These are phyloP conservation scores for Heliornis fulica DNA, from an alignment of 2,113 vertebrate species.

Conservation along the genomic window DNA sequence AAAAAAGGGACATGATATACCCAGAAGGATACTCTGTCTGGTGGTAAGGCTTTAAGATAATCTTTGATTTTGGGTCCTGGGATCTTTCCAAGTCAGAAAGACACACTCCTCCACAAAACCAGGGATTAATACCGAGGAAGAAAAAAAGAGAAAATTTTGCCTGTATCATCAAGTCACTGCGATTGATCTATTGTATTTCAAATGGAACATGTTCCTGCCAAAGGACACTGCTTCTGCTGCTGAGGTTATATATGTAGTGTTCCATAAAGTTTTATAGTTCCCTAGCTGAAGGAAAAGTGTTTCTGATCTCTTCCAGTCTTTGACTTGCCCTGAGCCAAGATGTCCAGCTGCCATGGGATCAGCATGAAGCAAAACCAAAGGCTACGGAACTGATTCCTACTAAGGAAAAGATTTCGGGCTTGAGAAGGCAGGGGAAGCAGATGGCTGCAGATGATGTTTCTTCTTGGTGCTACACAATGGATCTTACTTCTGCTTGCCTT, in stretches of 20 bases:
- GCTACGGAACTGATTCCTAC: not conserved
- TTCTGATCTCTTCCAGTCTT: not conserved
- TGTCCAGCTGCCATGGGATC: fast-evolving
- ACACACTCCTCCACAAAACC: not conserved
- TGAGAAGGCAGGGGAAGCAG: not conserved
- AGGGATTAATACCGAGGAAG: not conserved
- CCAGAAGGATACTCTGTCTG: not conserved
- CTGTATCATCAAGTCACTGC: not conserved
- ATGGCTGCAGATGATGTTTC: not conserved
- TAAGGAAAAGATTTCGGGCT: not conserved
- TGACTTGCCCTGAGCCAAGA: not conserved
- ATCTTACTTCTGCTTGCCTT: not conserved
- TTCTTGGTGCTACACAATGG: not conserved
- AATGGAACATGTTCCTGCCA: not conserved
- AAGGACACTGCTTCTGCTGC: not conserved
- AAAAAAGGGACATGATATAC: not conserved
- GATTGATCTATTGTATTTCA: not conserved
- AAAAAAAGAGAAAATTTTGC: not conserved
- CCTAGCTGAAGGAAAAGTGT: not conserved
- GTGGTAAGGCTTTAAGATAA: not conserved
- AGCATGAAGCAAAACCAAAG: not conserved
- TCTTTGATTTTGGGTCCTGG: not conserved
- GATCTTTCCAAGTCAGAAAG: not conserved
- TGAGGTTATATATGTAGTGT: not conserved
- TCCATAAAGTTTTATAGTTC: not conserved